Evolutionary conservation across 1,140 invertebrate genomes (phyloP).

Genomic region (Pollicipes pollicipes): DNA sequence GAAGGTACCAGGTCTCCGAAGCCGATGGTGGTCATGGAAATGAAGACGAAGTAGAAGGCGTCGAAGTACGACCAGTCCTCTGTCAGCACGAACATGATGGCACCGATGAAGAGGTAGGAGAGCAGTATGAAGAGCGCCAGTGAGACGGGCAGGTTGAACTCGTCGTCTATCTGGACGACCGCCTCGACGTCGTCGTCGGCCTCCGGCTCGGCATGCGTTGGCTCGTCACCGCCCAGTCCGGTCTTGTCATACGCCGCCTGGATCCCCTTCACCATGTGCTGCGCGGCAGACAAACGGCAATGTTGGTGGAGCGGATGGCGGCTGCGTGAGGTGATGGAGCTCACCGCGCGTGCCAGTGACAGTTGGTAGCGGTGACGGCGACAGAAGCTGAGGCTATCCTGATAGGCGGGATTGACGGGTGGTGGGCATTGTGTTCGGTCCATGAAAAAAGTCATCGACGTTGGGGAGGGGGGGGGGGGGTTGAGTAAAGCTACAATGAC

Average conservation of each 20-base stretch:
- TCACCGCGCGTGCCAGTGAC: too few relatives aligned
- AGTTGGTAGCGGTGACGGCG: too few relatives aligned
- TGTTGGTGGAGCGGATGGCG: too few relatives aligned
- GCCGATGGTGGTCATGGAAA: slow-evolving; percentile 86
- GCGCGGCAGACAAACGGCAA: too few relatives aligned
- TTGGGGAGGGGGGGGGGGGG: too few relatives aligned
- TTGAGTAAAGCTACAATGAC: too few relatives aligned
- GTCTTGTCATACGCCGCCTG: neutral
- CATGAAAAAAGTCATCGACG: too few relatives aligned
- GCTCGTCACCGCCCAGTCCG: neutral
- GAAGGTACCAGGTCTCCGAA: slow-evolving; percentile 73
- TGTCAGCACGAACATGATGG: slow-evolving; percentile 34
- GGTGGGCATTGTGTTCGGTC: too few relatives aligned
- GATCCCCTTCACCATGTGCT: neutral
- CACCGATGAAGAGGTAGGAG: slow-evolving; percentile 66
- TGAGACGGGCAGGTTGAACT: slow-evolving; percentile 79
- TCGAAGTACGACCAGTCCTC: slow-evolving; percentile 82
- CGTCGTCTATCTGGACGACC: slow-evolving; percentile 49
- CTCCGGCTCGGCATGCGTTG: neutral
- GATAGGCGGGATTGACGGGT: too few relatives aligned
- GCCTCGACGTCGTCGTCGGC: neutral
- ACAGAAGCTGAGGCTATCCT: too few relatives aligned
- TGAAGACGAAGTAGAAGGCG: slow-evolving; percentile 84
- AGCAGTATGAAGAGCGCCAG: slow-evolving; percentile 63
- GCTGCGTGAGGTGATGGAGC: too few relatives aligned